Base-by-base conservation (phyloP, 1,140 invertebrate genomes). In the Papilio xuthus region DNA sequence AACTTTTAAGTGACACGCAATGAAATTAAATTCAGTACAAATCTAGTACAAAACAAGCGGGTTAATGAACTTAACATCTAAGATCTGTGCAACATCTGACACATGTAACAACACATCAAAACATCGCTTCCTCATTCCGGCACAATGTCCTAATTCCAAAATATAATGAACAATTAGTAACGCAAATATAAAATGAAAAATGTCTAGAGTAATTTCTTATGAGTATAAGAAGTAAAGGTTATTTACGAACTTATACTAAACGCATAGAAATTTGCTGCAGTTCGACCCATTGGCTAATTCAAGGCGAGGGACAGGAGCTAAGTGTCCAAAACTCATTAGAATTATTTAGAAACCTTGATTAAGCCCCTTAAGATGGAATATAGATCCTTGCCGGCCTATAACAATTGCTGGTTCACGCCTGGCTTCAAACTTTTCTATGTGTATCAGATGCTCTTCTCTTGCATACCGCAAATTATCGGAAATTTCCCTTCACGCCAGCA, bases 41-140 rank as follows among this genome's bases (percentile, higher is more conserved):
- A 67, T 67, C 13, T 28, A 67, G 60, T 23, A 28, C 60, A 67
- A 67, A 63, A 63, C 60, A 63, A 28, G 26, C 60, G 60, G 26
- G 60, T 63, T 28, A 63, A 63, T 13, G 60, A 63, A 23, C 23
- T 28, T 26, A 63, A 63, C 23, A 28, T 26, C 26, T 26, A 63
- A 26, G 60, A 63, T 15, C 18, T 53, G 60, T 63, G 23, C 60
- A 28, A 23, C 3, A 63, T 63, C 23, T 4, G 26, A 63, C 60
- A 63, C 26, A 63, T 63, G 60, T 26, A 63, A 15, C 23, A 63
- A 63, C 26, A 63, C 0, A 63, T 63, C 60, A 63, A 63, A 63
- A 63, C 60, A 63, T 63, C 60, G 10, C 13, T 13, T 26, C 10
- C 53, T 20, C 44, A 10, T 47, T 10, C 8, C 50, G 7, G 8